A percentile compares a stretch with the other conserved stretches of the same genome.
Conservation (phyloP, 1,140 invertebrate species). For the Saccostrea glomerata region DNA sequence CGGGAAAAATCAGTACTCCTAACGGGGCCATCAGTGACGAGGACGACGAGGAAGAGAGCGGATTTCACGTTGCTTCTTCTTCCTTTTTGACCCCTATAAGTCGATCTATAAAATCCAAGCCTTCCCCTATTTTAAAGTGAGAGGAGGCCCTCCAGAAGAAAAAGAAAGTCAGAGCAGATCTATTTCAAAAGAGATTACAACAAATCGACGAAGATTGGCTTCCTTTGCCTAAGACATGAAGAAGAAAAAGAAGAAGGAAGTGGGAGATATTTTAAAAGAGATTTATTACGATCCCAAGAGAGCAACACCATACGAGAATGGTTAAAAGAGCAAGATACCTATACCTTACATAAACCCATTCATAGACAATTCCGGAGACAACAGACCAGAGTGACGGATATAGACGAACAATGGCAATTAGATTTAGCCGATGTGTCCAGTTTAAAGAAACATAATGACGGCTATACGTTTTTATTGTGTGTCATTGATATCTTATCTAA, state of each 20-base stretch:
- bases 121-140: too few species aligned
- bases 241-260: too few species aligned
- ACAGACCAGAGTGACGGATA: neutral
- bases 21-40: too few species aligned
- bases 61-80: neutral
- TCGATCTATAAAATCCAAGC: neutral
- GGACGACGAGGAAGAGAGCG: neutral
- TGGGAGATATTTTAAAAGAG: too few species aligned
- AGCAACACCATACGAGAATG: neutral
- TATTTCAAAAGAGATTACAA: neutral
- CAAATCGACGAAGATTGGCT: neutral
- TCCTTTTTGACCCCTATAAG: neutral
- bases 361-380: neutral
- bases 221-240: too few species aligned
- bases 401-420: neutral
- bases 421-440: neutral
- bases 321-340: neutral
- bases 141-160: too few species aligned
- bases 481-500: slow-evolving; percentile 16
- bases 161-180: too few species aligned
- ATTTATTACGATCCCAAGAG: too few species aligned
- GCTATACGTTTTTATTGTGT: slow-evolving; percentile 14
- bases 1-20: too few species aligned
- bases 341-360: slow-evolving; percentile 8
- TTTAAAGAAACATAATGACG: neutral